Evolutionary conservation across 1,140 invertebrate genomes (phyloP), one percentile per base, ranked within the genome.

Genomic region (Polypedilum pembai): DNA sequence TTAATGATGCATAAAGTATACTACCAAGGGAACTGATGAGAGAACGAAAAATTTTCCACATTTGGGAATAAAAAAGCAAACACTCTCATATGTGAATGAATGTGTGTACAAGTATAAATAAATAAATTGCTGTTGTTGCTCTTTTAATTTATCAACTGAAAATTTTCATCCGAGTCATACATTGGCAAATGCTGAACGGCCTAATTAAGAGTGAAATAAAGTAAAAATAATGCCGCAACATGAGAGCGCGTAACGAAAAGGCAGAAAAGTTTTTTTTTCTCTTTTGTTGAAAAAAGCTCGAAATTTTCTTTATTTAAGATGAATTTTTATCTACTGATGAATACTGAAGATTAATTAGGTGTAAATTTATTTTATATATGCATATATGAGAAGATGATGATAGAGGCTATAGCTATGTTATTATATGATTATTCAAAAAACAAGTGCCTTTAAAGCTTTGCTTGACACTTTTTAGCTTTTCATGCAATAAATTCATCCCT

Each of bases 1-100:
- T 56, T 56, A 56, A 56, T 56, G 45, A 56, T 56, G 45, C 45
- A 56, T 56, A 56, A 33, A 33, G 24, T 33, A 33, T 33, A 3
- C 2, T 33, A 33, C 5, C 24, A 33, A 3, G 24, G 24, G 24
- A 33, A 33, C 24, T 33, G 24, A 33, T 33, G 24, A 33, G 24
- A 33, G 5, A 33, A 5, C 24, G 24, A 33, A 33, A 33, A 33
- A 33, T 33, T 33, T 33, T 33, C 24, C 24, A 33, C 24, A 33
- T 5, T 33, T 5, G 24, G 24, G 24, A 33, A 33, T 33, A 5
- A 56, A 56, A 56, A 56, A 12, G 4, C 45, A 56, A 45, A 56
- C 45, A 56, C 45, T n/a, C n/a, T n/a, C 45, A 56, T 56, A 56
- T 56, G 45, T 56, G 41, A 45, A n/a, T n/a, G n/a, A n/a, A n/a